Conservation (phyloP, 2,888 invertebrate genomes). For the Heliconius hortense region DNA sequence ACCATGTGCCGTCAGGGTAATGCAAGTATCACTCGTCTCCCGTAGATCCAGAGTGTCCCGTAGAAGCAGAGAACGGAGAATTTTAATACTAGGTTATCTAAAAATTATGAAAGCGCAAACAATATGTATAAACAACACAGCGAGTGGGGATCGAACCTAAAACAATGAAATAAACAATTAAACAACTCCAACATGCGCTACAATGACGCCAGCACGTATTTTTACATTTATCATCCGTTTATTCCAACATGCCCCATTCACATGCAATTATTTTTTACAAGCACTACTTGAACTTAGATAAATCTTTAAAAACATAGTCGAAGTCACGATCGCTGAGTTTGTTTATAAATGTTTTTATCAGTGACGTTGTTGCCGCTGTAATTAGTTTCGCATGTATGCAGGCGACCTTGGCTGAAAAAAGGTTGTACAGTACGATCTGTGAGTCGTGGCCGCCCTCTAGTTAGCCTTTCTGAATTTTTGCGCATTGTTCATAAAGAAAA, state of each 20-base stretch:
- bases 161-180: background rate
- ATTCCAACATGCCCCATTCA: background rate
- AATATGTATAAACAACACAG: background rate
- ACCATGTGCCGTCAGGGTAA: no score
- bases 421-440: conserved; percentile 22
- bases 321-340: conserved; percentile 12
- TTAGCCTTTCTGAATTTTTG: background rate
- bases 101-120: no score
- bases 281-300: conserved; percentile 13
- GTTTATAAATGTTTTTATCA: conserved; percentile 30
- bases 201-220: background rate
- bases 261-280: conserved; percentile 15
- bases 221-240: background rate
- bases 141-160: background rate
- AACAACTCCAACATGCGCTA: background rate
- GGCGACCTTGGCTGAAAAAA: conserved; percentile 40
- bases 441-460: background rate
- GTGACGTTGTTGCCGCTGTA: conserved; percentile 35
- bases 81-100: no score
- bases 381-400: conserved; percentile 38
- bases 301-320: conserved; percentile 1
- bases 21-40: no score
- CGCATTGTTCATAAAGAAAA: background rate
- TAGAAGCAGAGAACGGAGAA: no score
- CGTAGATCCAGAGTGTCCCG: no score